phyloP scores from a whole-genome alignment of 2,113 vertebrate species.

The Podiceps cristatus region DNA sequence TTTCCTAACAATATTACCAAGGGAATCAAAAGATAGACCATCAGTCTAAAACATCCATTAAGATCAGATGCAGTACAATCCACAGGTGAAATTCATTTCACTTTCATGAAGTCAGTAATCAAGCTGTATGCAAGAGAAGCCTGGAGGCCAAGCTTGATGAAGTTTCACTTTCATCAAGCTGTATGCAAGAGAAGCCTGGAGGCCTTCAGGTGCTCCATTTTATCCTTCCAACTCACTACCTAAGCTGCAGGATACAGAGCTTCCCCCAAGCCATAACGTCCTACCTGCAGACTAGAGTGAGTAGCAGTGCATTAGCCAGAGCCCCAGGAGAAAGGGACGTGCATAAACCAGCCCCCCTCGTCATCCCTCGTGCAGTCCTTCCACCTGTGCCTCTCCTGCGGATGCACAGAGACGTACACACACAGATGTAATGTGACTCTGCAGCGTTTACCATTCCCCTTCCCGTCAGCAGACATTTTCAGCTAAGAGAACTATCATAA shows the following conservation, averaged over 20 bases:
- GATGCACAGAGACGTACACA: not conserved
- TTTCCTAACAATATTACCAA: not conserved
- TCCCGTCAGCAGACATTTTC: not conserved
- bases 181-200: not conserved
- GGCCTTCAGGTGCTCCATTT: not conserved
- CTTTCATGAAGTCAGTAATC: not conserved
- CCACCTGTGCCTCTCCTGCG: not conserved
- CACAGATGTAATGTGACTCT: accelerated
- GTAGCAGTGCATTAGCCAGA: not conserved
- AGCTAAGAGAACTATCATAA: not conserved
- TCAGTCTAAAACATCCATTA: not conserved
- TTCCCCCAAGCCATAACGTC: not conserved
- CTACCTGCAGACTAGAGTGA: not conserved
- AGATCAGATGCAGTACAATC: not conserved
- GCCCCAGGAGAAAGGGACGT: not conserved
- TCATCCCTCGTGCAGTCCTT: accelerated
- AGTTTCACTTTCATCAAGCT: not conserved
- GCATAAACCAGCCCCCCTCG: not conserved
- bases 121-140: not conserved
- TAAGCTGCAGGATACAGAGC: not conserved
- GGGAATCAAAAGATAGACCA: not conserved
- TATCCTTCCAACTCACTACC: not conserved
- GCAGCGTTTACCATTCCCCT: not conserved
- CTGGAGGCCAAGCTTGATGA: not conserved
- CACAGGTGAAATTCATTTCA: not conserved